Base-by-base conservation (phyloP, 2,113 vertebrate species). In the Perccottus glenii region DNA sequence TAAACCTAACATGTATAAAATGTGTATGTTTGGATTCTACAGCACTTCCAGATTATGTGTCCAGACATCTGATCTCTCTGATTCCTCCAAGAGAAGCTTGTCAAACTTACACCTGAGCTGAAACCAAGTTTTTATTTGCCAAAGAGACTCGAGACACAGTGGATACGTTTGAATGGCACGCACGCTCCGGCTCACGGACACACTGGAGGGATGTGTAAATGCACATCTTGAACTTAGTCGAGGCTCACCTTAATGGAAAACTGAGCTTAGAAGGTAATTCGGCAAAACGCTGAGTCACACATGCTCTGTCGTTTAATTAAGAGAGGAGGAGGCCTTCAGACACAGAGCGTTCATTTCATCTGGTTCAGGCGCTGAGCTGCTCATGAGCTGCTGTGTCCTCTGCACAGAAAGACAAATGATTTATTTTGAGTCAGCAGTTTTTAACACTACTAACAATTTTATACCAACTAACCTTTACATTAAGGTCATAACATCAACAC, bases 211-310 rank as follows among this genome's bases (percentile, higher is more conserved):
- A 73, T 51, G 78, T 71, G 57, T 77, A 86, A 84, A 84, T 85
- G 84, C 77, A 83, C 81, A 81, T 69, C 77, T 50, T 85, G 79
- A 83, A 82, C 47, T 75, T 62, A 73, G 69, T 16, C 40, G 61
- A 77, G 75, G 71, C 67, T 85, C 53, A 68, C 49, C 2, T 61
- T 67, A 63, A 73, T 80, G 75, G 74, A 84, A 27, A 88, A 83
- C 81, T 80, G 81, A 89, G 86, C 79, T 88, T 81, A 75, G 73
- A 61, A 40, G 77, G 64, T 90, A 89, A 85, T 85, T 79, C 88
- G 64, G 51, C 64, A 83, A 85, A 88, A 67, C 79, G 88, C 90
- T 91, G 88, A 91, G 86, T 91, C 86, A 88, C 78, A 75, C 35
- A 33, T 70, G 11, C 65, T 52, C 49, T 48, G 45, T 6, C 4